Evolutionary conservation across 1,140 invertebrate species (phyloP).

Genomic region (Aphidius ervi): DNA sequence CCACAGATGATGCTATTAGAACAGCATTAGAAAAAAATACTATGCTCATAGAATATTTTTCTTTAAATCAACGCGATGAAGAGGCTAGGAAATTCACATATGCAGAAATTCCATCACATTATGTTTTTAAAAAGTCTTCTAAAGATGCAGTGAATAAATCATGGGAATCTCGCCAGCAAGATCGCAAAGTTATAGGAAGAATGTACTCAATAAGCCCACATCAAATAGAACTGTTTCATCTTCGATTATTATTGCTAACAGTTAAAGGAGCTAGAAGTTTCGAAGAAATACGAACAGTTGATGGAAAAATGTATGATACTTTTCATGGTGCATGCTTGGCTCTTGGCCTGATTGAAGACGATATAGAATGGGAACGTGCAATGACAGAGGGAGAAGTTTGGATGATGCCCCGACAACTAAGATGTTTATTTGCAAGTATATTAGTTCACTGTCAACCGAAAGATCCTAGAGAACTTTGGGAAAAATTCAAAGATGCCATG

Average conservation of each 20-base stretch:
- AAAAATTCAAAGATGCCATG: too few species aligned
- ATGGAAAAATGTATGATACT: background rate
- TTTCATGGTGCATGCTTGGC: slow-evolving; percentile 16
- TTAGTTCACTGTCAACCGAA: too few species aligned
- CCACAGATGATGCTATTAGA: background rate
- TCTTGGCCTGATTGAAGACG: slow-evolving; percentile 19
- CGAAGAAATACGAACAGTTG: background rate
- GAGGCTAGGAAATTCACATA: background rate
- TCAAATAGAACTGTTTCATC: slow-evolving; percentile 8
- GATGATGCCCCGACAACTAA: too few species aligned
- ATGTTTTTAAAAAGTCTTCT: slow-evolving; percentile 6
- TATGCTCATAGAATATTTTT: slow-evolving; percentile 4
- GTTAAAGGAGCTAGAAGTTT: background rate
- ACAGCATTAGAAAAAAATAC: background rate
- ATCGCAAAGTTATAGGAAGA: too few species aligned
- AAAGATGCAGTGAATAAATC: too few species aligned
- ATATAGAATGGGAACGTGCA: too few species aligned
- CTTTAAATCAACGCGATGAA: background rate
- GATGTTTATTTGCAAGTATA: too few species aligned
- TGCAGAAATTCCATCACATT: background rate
- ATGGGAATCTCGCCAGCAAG: too few species aligned
- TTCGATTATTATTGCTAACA: slow-evolving; percentile 1
- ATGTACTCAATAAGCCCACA: slow-evolving; percentile 2
- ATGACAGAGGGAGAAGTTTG: too few species aligned
- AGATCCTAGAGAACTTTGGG: too few species aligned